Base-by-base conservation (phyloP, 2,888 invertebrate species). In the Epinotia bilunana region DNA sequence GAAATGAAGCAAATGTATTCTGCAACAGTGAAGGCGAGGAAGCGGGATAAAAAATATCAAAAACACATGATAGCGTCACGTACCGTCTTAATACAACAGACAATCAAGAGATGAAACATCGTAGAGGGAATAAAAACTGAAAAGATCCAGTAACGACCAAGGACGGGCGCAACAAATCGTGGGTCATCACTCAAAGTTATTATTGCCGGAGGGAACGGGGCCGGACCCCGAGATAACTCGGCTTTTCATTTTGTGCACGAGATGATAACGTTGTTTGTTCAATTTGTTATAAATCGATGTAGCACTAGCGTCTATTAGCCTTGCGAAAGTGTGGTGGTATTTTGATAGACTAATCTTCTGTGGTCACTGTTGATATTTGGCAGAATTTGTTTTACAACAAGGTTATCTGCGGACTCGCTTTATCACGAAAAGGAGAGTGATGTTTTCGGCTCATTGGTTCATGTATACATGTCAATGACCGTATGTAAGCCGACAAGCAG, bases 51-150 rank as follows among this genome's bases (percentile, higher is more conserved):
- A 72, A 53, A 77, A 80, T 80, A 82, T 80, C 79, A 80, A 76
- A 79, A 80, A 80, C 81, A 85, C 84, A 84, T 86, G 83, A 86
- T 78, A 79, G 79, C 87, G 82, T 87, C 91, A 91, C 91, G 89
- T 89, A 84, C 83, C 81, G 78, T 79, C 84, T 85, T 88, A 88
- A 90, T 90, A 89, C 86, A 84, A 84, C 85, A 85, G 88, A 88
- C 91, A 91, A 92, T 92, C 89, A 91, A 90, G 91, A 91, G 91
- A 91, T 90, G 90, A 92, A 92, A 91, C 92, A 92, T 91, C 91
- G 90, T 90, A 91, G 88, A 87, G 88, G 88, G 84, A 89, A 91
- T 91, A 92, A 92, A 92, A 92, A 93, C 91, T 91, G 89, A 90
- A 92, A 92, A 90, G 91, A 91, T 86, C 83, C 85, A 85, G 86